A percentile compares a stretch with the other conserved stretches of the same genome.
Conservation (phyloP, 2,113 vertebrate species). For the Bos indicus region DNA sequence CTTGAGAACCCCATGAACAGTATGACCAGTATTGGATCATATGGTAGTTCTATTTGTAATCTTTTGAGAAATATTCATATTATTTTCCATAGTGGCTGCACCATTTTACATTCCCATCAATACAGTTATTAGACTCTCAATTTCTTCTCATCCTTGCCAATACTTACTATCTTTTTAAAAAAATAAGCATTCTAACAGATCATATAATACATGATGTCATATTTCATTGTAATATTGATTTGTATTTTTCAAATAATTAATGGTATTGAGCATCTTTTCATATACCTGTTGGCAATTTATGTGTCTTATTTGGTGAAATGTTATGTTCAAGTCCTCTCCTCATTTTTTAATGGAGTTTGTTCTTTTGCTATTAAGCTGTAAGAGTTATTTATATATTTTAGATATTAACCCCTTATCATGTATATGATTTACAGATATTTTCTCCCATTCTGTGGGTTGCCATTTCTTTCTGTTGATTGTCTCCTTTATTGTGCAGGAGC, state of each 20-base stretch:
- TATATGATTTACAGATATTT: not conserved
- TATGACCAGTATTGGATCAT: not conserved
- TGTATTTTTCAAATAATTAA: not conserved
- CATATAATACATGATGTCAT: not conserved
- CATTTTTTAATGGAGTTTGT: not conserved
- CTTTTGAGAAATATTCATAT: not conserved
- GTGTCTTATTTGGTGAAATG: not conserved
- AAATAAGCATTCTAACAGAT: not conserved
- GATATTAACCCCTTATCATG: not conserved
- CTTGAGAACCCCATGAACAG: not conserved
- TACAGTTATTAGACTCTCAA: not conserved
- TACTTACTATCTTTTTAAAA: not conserved
- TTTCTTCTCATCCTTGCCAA: not conserved
- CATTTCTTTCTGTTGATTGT: not conserved
- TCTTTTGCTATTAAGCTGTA: not conserved
- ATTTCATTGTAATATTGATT: not conserved
- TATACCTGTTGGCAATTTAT: not conserved
- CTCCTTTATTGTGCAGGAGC: not conserved
- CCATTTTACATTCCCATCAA: not conserved
- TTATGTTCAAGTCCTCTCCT: not conserved
- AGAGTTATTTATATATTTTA: not conserved
- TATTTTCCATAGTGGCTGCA: not conserved
- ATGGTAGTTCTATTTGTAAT: not conserved
- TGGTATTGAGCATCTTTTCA: not conserved
- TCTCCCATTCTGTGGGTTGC: not conserved